These are phyloP conservation scores for Myodes glareolus DNA, from an alignment of 2,113 vertebrate species.

Conservation along the genomic window DNA sequence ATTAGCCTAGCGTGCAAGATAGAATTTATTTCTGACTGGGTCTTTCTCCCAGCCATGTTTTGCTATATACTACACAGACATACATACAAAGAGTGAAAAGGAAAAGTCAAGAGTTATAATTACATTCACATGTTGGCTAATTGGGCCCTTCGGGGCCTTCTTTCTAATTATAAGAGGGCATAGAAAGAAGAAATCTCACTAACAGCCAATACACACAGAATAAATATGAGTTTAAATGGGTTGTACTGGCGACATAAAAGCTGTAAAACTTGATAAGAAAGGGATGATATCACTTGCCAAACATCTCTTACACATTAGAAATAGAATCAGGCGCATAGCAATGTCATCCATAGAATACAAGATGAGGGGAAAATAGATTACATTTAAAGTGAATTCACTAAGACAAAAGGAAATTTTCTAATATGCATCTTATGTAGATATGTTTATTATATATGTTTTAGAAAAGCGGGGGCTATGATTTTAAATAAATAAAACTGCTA, in stretches of 20 bases:
- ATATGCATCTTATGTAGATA: slow-evolving; percentile 56
- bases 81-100: slow-evolving; percentile 76
- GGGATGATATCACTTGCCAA: slow-evolving; percentile 81
- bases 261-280: slow-evolving; percentile 87
- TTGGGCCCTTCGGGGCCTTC: slow-evolving; percentile 87
- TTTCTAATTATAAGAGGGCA: slow-evolving; percentile 86
- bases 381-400: slow-evolving; percentile 67
- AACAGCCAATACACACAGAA: slow-evolving; percentile 83
- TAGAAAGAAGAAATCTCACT: slow-evolving; percentile 84
- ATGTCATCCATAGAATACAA: slow-evolving; percentile 78
- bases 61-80: slow-evolving; percentile 81
- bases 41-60: slow-evolving; percentile 80
- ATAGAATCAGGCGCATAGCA: slow-evolving; percentile 60
- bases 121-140: slow-evolving; percentile 88
- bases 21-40: slow-evolving; percentile 80
- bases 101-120: slow-evolving; percentile 85
- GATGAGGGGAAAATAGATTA: slow-evolving; percentile 60
- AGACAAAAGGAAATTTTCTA: slow-evolving; percentile 49
- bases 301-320: slow-evolving; percentile 75
- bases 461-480: slow-evolving; percentile 50
- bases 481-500: not conserved
- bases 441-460: slow-evolving; percentile 67
- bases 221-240: slow-evolving; percentile 85
- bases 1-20: slow-evolving; percentile 76
- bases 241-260: slow-evolving; percentile 83